Conservation (phyloP, 1,140 invertebrate genomes). For the Habropoda laboriosa region DNA sequence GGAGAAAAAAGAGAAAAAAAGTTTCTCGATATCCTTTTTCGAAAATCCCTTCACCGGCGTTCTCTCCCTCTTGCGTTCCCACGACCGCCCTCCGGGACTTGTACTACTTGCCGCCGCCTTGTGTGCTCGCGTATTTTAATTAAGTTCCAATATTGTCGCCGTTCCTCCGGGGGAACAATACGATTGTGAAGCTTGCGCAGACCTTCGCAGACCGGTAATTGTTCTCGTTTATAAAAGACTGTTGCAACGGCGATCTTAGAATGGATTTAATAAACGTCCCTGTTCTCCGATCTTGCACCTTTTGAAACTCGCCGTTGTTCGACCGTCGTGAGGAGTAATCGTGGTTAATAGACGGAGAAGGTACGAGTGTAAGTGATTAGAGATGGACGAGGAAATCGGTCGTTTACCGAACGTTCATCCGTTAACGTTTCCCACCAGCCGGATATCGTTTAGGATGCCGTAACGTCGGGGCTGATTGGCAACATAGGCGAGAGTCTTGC, state of each 20-base stretch:
- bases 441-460: no score
- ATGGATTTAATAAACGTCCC: neutral
- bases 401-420: no score
- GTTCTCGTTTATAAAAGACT: constrained; percentile 36
- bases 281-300: neutral
- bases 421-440: no score
- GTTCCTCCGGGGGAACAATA: constrained; percentile 44
- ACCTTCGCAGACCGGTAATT: constrained; percentile 30
- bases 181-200: constrained; percentile 45
- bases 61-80: constrained; percentile 52
- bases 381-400: no score
- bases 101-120: neutral
- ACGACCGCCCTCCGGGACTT: constrained; percentile 58
- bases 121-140: constrained; percentile 56
- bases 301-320: neutral
- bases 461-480: constrained; percentile 41
- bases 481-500: constrained; percentile 33
- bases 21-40: constrained; percentile 65
- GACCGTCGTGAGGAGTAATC: no score
- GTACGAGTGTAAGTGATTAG: no score
- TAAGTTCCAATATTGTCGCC: constrained; percentile 51
- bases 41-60: constrained; percentile 49
- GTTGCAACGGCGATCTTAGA: neutral
- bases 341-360: neutral
- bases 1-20: constrained; percentile 27